These are phyloP conservation scores for Nomada hirtipes DNA, from an alignment of 2,888 invertebrate genomes.

Conservation along the genomic window DNA sequence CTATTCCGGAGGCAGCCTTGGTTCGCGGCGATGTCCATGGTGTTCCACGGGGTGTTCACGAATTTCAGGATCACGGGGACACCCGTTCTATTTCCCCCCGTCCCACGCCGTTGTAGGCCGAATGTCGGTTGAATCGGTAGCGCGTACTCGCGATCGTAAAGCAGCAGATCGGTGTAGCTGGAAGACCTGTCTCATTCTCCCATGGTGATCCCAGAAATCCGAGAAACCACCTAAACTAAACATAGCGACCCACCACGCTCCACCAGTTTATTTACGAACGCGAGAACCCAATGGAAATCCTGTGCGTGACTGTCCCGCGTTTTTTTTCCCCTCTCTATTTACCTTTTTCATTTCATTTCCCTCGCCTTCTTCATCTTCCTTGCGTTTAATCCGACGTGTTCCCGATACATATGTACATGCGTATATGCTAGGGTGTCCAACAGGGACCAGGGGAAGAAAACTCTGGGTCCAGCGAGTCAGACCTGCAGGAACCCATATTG, in stretches of 20 bases:
- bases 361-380: background rate
- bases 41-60: background rate
- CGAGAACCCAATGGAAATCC: constrained; percentile 58
- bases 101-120: background rate
- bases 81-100: background rate
- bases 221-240: constrained; percentile 78
- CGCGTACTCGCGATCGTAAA: constrained; percentile 34
- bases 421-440: too few species aligned
- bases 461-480: too few species aligned
- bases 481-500: too few species aligned
- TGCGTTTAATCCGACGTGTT: background rate
- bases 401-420: background rate
- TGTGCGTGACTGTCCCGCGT: constrained; percentile 2
- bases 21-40: background rate
- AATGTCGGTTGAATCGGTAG: constrained; percentile 12
- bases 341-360: too few species aligned
- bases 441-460: too few species aligned
- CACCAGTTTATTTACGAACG: constrained; percentile 65
- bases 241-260: constrained; percentile 71
- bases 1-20: too few species aligned
- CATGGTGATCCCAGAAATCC: constrained; percentile 72
- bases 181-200: constrained; percentile 55
- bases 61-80: background rate
- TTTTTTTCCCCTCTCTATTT: constrained; percentile 10
- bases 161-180: constrained; percentile 29